Evolutionary conservation across 2,888 invertebrate species (phyloP).

Genomic region (Monoplex corrugatus): DNA sequence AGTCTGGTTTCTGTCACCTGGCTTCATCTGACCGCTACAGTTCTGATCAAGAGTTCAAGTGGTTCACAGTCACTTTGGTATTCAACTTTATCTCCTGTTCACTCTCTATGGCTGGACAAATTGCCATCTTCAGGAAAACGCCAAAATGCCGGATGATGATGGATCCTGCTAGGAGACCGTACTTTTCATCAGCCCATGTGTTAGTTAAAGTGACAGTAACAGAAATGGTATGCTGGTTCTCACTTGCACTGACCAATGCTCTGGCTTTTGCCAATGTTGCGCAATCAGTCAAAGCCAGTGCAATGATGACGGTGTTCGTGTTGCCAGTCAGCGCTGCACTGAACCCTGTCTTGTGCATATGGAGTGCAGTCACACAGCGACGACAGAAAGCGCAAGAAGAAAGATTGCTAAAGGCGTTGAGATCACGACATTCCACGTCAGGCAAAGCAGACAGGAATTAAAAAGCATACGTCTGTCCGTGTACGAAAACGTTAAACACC

Average conservation of each 20-base stretch:
- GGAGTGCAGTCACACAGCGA: background rate
- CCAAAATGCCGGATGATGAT: background rate
- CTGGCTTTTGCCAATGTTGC: background rate
- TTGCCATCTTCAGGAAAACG: background rate
- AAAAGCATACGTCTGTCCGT: too few relatives aligned
- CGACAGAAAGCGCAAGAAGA: background rate
- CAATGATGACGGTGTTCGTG: background rate
- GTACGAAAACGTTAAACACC: too few relatives aligned
- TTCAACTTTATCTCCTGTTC: background rate
- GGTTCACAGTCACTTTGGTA: background rate
- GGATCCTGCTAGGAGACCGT: background rate
- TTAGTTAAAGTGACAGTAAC: background rate
- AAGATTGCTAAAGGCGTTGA: background rate
- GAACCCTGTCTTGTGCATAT: background rate
- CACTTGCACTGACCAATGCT: background rate
- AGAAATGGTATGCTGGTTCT: background rate
- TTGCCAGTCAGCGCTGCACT: background rate
- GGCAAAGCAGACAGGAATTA: too few relatives aligned
- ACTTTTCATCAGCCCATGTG: background rate
- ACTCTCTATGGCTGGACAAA: background rate
- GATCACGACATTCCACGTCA: too few relatives aligned
- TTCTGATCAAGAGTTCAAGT: background rate
- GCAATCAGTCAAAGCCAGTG: background rate
- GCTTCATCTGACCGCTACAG: background rate
- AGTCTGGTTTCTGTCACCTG: conserved; percentile 15